Conservation (phyloP, 2,113 vertebrate species). For the Gymnogyps californianus region DNA sequence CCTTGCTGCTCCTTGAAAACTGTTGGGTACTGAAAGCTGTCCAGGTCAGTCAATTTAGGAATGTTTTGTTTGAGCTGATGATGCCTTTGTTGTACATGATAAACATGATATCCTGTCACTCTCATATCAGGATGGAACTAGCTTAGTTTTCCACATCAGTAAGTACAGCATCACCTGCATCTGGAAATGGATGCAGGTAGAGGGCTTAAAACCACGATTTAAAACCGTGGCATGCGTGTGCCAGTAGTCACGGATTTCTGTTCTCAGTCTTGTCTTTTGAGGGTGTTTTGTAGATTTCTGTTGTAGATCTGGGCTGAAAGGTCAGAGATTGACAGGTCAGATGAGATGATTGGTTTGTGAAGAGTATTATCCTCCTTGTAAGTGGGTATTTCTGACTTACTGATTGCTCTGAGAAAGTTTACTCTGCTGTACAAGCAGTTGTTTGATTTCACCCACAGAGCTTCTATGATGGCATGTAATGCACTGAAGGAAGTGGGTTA, state of each 20-base stretch:
- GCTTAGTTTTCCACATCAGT: not conserved
- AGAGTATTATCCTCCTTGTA: not conserved
- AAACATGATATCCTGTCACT: not conserved
- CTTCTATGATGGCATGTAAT: not conserved
- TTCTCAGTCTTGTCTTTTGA: not conserved
- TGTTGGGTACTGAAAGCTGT: not conserved
- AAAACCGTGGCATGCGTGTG: accelerated
- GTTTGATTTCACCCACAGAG: not conserved
- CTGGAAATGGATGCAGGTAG: not conserved
- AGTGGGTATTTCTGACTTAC: not conserved
- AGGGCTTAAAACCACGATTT: not conserved
- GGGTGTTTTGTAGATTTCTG: not conserved
- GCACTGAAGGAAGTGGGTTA: not conserved
- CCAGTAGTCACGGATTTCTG: not conserved
- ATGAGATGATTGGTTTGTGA: not conserved
- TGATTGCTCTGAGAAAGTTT: not conserved
- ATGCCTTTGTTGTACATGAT: not conserved
- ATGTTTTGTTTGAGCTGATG: not conserved
- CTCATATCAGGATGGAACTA: not conserved
- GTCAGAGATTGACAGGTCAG: not conserved
- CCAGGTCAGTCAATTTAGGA: not conserved
- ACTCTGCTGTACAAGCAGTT: not conserved
- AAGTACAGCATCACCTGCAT: not conserved
- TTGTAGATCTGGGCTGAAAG: not conserved
- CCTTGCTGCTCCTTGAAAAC: not conserved